These are phyloP conservation scores for Strigamia maritima DNA, from an alignment of 2,888 invertebrate species.

Conservation along the genomic window DNA sequence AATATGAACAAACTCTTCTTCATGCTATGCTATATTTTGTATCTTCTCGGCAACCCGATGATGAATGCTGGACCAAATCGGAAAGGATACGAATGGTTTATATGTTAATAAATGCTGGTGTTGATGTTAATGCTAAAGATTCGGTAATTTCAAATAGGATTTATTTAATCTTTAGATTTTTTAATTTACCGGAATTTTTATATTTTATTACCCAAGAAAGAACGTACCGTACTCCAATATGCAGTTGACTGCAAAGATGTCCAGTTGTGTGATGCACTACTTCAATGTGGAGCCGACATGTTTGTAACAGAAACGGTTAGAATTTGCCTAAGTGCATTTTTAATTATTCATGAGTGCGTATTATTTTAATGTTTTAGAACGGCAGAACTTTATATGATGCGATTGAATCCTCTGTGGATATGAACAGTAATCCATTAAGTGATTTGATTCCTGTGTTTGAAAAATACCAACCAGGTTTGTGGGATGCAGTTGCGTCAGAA, in stretches of 20 bases:
- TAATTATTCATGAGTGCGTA: not conserved
- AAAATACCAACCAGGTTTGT: constrained; percentile 41
- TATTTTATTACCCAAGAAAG: not conserved
- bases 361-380: constrained; percentile 27
- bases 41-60: not conserved
- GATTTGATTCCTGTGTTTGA: constrained; percentile 28
- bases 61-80: not conserved
- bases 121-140: constrained; percentile 27
- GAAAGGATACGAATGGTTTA: constrained; percentile 30
- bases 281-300: constrained; percentile 43
- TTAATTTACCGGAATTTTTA: no score
- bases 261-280: constrained; percentile 37
- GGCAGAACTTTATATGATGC: constrained; percentile 3
- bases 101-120: constrained; percentile 31
- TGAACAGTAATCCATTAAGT: constrained; percentile 20
- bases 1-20: constrained; percentile 26
- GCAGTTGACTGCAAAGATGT: constrained; percentile 23
- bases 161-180: not conserved
- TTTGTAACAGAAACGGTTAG: constrained; percentile 34
- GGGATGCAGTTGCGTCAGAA: constrained; percentile 43
- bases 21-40: constrained; percentile 22
- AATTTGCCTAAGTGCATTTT: not conserved
- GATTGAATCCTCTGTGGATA: not conserved
- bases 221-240: constrained; percentile 18
- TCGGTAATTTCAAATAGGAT: not conserved